These are phyloP conservation scores for Troides oblongomaculatus DNA, from an alignment of 2,888 invertebrate species.

Conservation along the genomic window DNA sequence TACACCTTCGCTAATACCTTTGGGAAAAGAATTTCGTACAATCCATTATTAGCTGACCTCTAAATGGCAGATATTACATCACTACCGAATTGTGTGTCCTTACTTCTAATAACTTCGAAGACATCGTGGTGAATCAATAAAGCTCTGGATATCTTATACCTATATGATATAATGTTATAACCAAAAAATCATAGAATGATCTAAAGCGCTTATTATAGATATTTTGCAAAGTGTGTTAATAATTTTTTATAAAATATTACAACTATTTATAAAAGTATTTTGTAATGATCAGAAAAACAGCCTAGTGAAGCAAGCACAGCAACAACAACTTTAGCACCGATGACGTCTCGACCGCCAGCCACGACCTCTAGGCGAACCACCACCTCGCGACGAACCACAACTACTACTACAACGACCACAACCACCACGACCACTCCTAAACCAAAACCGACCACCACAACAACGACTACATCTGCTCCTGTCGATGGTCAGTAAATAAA, in stretches of 20 bases:
- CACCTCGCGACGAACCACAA: constrained; percentile 38
- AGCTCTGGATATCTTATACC: too few relatives aligned
- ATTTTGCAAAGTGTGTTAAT: neutral
- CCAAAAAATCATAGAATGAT: too few relatives aligned
- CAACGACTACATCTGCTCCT: constrained; percentile 45
- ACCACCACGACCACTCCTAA: constrained; percentile 44
- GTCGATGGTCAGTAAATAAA: constrained; percentile 31
- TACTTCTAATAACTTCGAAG: too few relatives aligned
- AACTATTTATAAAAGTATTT: constrained; percentile 27
- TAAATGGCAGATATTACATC: too few relatives aligned
- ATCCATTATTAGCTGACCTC: too few relatives aligned
- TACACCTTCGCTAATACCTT: too few relatives aligned
- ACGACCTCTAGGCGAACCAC: constrained; percentile 39
- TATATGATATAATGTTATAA: too few relatives aligned
- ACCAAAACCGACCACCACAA: constrained; percentile 46
- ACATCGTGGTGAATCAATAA: too few relatives aligned
- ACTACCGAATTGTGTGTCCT: too few relatives aligned
- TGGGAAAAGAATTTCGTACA: too few relatives aligned
- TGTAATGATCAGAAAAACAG: constrained; percentile 39
- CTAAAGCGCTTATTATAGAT: too few relatives aligned
- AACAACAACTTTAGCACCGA: constrained; percentile 64
- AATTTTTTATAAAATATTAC: too few relatives aligned
- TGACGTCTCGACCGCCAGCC: constrained; percentile 66
- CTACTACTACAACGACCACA: constrained; percentile 51
- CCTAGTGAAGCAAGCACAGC: constrained; percentile 58